Evolutionary conservation across 2,888 invertebrate species (phyloP).

Genomic region (Mimas tiliae): DNA sequence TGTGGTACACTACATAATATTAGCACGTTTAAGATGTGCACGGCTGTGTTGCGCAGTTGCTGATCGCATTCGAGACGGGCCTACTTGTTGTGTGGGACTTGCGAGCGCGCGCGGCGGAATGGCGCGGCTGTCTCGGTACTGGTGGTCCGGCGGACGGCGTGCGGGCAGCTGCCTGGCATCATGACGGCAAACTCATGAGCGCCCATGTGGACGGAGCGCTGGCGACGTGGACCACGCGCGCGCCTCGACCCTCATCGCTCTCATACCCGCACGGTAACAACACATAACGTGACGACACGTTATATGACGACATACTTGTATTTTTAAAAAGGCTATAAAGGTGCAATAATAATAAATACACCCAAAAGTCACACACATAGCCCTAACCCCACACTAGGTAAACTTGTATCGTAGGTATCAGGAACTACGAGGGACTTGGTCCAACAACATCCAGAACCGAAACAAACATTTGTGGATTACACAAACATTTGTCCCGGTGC

Average conservation of each 20-base stretch:
- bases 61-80: slow-evolving; percentile 98
- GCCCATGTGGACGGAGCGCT: slow-evolving; percentile 98
- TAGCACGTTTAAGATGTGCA: neutral
- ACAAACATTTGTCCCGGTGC: no score
- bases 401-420: no score
- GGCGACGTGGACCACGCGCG: slow-evolving; percentile 95
- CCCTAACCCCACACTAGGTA: no score
- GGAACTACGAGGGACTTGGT: no score
- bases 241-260: slow-evolving; percentile 91
- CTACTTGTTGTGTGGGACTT: slow-evolving; percentile 98
- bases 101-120: slow-evolving; percentile 92
- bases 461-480: no score
- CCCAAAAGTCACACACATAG: no score
- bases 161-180: slow-evolving; percentile 97
- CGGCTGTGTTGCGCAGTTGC: slow-evolving; percentile 86
- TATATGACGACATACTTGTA: neutral
- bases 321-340: no score
- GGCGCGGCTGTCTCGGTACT: slow-evolving; percentile 91
- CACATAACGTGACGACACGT: no score
- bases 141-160: slow-evolving; percentile 92
- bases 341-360: no score
- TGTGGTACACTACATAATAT: no score
- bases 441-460: no score
- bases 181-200: slow-evolving; percentile 98
- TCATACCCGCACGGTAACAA: slow-evolving; percentile 95